These are phyloP conservation scores for Sinotaia quadrata DNA, from an alignment of 2,888 invertebrate genomes.

Conservation along the genomic window DNA sequence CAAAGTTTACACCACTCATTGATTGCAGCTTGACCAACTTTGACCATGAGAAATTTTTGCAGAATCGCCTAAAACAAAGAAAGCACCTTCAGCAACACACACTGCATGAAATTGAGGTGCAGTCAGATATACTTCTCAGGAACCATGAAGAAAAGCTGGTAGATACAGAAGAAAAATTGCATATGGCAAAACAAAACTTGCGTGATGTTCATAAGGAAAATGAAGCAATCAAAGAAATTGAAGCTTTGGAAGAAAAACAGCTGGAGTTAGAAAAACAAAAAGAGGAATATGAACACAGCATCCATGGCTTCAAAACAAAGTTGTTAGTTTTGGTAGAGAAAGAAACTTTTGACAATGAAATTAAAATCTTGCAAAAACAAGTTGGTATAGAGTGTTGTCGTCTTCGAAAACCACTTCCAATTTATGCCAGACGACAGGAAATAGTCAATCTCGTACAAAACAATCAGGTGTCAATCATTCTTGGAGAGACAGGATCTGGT, in stretches of 20 bases:
- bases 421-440: constrained; percentile 55
- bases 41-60: not conserved
- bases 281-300: constrained; percentile 44
- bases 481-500: constrained; percentile 71
- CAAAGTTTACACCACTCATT: not conserved
- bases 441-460: constrained; percentile 50
- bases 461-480: constrained; percentile 60
- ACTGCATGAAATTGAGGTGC: not conserved
- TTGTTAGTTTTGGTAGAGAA: constrained; percentile 29
- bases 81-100: not conserved
- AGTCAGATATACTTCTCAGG: not conserved
- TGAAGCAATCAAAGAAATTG: constrained; percentile 33
- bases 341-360: constrained; percentile 33
- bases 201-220: not conserved
- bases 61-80: not conserved
- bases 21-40: not conserved
- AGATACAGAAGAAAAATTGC: constrained; percentile 1
- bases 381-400: constrained; percentile 55
- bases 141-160: constrained; percentile 10
- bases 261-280: constrained; percentile 47
- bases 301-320: constrained; percentile 33
- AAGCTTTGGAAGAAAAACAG: constrained; percentile 43
- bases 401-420: constrained; percentile 53
- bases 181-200: constrained; percentile 12
- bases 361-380: constrained; percentile 36